Conservation (phyloP, 2,113 vertebrate genomes). For the Rhombomys opimus region DNA sequence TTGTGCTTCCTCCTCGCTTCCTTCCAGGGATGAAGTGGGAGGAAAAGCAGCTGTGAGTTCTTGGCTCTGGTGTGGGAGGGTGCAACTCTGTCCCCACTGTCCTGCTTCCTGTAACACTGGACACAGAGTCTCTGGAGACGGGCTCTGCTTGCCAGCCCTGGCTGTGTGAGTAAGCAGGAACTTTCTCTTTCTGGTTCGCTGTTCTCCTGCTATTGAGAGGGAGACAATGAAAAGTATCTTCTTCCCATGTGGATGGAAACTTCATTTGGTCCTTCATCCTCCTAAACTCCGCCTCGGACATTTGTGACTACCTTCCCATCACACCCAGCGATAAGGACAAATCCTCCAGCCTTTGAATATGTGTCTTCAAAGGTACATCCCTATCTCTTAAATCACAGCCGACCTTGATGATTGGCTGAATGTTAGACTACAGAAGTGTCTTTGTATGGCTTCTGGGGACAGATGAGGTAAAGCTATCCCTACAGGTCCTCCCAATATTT, state of each 20-base stretch:
- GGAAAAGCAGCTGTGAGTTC: not conserved
- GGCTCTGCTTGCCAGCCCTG: not conserved
- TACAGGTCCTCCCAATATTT: not conserved
- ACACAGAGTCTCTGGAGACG: not conserved
- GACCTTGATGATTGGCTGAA: not conserved
- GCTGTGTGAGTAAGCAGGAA: not conserved
- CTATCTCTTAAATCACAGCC: not conserved
- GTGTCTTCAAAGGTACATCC: not conserved
- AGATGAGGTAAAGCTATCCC: rapidly evolving
- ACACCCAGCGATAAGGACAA: not conserved
- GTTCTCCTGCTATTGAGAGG: not conserved
- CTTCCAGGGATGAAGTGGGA: constrained; percentile 75
- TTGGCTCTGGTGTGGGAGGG: not conserved
- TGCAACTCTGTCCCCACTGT: not conserved
- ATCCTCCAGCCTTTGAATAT: not conserved
- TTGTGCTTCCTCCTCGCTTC: constrained; percentile 69
- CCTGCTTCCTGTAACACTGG: not conserved
- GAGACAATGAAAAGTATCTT: not conserved
- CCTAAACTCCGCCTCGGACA: not conserved
- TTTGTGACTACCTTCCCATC: not conserved
- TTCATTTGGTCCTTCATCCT: not conserved
- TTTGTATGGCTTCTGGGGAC: not conserved
- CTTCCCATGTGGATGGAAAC: not conserved
- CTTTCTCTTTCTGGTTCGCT: not conserved
- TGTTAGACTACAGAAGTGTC: not conserved